phyloP scores from a whole-genome alignment of 2,113 vertebrate genomes.

The Lethenteron camtschaticum region DNA sequence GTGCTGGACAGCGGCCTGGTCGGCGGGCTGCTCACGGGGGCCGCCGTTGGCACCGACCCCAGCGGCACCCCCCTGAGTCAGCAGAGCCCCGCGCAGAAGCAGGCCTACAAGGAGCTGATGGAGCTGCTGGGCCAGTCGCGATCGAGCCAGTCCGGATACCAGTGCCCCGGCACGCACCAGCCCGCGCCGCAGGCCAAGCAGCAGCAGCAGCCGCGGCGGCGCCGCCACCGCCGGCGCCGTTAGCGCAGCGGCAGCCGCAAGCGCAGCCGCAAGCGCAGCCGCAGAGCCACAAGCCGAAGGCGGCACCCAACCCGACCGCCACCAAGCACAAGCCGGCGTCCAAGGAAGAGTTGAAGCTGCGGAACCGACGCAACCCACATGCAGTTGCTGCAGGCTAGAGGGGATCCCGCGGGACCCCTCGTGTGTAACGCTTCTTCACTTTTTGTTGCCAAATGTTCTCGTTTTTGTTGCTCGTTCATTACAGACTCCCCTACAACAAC shows the following conservation, averaged over 20 bases:
- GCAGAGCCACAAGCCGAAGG: too few relatives aligned
- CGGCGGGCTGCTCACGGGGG: slow-evolving; percentile 40
- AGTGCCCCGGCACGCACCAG: slow-evolving; percentile 94
- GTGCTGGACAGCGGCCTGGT: slow-evolving; percentile 56
- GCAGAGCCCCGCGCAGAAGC: slow-evolving; percentile 15
- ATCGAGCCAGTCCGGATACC: slow-evolving; percentile 93
- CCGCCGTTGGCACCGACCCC: slow-evolving; percentile 16
- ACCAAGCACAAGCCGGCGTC: slow-evolving; percentile 25
- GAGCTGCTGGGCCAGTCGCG: slow-evolving; percentile 82
- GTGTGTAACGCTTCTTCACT: too few relatives aligned
- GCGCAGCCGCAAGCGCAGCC: too few relatives aligned
- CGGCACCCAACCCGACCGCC: too few relatives aligned
- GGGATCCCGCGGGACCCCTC: too few relatives aligned
- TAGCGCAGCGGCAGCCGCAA: too few relatives aligned
- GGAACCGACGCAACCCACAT: slow-evolving; percentile 77
- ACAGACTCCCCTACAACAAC: too few relatives aligned
- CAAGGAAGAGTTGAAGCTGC: slow-evolving; percentile 79
- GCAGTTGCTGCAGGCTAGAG: slow-evolving; percentile 12
- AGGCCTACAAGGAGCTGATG: slow-evolving; percentile 69
- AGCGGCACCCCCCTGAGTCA: slow-evolving; percentile 8
- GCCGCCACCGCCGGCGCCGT: slow-evolving; percentile 27
- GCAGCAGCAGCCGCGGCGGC: slow-evolving; percentile 33
- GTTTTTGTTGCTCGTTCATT: too few relatives aligned
- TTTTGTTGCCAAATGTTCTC: too few relatives aligned
- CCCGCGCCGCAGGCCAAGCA: slow-evolving; percentile 32